Conservation (phyloP, 2,113 vertebrate species). For the Martes martes region DNA sequence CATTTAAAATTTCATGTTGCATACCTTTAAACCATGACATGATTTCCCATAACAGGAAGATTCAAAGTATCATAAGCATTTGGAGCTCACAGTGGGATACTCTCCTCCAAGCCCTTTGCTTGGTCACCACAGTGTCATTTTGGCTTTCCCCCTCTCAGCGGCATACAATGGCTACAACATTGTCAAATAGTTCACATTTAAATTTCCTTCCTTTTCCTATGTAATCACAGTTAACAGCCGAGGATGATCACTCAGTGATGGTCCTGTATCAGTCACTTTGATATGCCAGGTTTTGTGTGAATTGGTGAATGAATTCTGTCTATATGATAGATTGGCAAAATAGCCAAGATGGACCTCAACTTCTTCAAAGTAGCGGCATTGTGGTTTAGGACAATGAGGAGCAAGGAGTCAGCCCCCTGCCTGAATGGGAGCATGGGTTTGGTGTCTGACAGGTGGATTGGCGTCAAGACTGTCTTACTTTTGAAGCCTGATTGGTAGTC, state of each 20-base stretch:
- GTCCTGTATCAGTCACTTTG: neutral
- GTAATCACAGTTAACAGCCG: neutral
- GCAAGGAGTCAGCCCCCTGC: neutral
- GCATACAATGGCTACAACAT: too few relatives aligned
- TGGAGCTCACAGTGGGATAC: neutral
- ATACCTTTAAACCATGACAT: neutral
- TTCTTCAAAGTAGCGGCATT: neutral
- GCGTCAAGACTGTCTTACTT: accelerated
- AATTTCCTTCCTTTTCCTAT: neutral
- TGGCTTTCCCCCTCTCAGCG: too few relatives aligned
- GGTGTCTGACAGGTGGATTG: neutral
- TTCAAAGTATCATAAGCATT: neutral
- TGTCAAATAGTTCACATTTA: neutral
- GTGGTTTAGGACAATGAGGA: neutral
- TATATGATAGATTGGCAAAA: neutral
- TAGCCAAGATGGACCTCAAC: neutral
- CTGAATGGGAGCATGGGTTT: neutral
- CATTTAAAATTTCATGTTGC: neutral
- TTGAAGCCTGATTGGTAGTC: neutral
- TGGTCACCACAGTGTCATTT: neutral
- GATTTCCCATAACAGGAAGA: neutral
- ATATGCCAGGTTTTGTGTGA: neutral
- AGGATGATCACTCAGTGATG: neutral
- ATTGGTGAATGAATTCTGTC: neutral
- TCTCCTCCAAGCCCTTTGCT: neutral